Conservation (phyloP, 2,888 invertebrate species). For the Meta bourneti region DNA sequence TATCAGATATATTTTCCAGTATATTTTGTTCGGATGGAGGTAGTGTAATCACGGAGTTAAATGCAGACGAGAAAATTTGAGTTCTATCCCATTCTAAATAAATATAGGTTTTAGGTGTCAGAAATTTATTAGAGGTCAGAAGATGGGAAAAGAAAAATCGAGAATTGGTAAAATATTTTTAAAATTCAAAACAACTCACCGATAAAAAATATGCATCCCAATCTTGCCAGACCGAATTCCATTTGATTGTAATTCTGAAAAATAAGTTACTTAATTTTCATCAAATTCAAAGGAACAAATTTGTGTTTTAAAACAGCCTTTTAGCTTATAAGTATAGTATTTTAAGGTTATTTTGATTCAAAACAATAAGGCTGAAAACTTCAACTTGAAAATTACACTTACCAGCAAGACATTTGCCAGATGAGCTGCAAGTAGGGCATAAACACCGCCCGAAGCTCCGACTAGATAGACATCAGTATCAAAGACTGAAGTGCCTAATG, state of each 20-base stretch:
- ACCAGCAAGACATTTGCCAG: slow-evolving; percentile 89
- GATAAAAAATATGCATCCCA: slow-evolving; percentile 94
- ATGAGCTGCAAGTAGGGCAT: slow-evolving; percentile 92
- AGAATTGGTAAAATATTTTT: no score
- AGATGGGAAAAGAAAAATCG: no score
- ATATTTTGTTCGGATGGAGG: no score
- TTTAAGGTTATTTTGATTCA: neutral
- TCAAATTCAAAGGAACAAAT: neutral
- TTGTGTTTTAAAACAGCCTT: neutral
- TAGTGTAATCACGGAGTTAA: no score
- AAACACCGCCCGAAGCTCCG: slow-evolving; percentile 95
- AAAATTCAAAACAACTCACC: slow-evolving; percentile 84
- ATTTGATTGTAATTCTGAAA: slow-evolving; percentile 93
- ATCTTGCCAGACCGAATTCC: slow-evolving; percentile 93
- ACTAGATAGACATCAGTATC: slow-evolving; percentile 91
- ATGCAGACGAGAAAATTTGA: no score
- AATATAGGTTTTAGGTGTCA: no score
- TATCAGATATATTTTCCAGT: no score
- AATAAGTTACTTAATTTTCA: slow-evolving; percentile 71
- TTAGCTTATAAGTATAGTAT: neutral
- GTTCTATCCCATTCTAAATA: no score
- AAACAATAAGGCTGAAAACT: neutral
- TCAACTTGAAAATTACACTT: slow-evolving; percentile 74
- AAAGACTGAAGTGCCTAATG: slow-evolving; percentile 88
- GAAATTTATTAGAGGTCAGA: no score